Base-by-base conservation (phyloP, 2,113 vertebrate genomes). In the Solenodon paradoxus region DNA sequence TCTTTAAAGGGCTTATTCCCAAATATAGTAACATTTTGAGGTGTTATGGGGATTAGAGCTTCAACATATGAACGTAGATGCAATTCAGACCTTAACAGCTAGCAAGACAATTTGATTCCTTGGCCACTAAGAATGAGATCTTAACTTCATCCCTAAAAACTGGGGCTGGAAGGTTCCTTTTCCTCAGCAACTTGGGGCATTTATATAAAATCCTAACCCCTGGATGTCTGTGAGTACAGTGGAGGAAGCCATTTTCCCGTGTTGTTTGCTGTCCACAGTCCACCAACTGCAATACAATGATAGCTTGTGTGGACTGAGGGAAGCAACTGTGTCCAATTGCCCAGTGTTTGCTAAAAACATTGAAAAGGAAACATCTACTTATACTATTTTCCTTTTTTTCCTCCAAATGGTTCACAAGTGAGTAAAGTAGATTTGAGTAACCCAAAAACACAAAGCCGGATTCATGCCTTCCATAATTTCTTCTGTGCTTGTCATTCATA, bases 281-380 rank as follows among this genome's bases (percentile, higher is more conserved):
- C 30, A 66, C 35, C 51, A 20, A 4, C 35, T 53, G 22, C n/a
- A n/a, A 2, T 7, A 83, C 30, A 28, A 30, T 9, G 28, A 32
- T 2, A 20, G 40, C 42, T 55, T 81, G 19, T 81, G 15, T 2
- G 20, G 55, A 61, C 71, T 45, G 40, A 38, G 2, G 16, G 66
- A 32, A 66, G 13, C 35, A 61, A 16, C 63, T 75, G 53, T 9
- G 20, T 64, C 85, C 68, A 59, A 26, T 19, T 32, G 35, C 40
- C 79, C 55, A 32, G 38, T 68, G 38, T 32, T 32, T 91, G 51
- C 55, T 95, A 35, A 53, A 86, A 94, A 83, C 64, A 53, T 64
- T 89, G 63, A 45, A 66, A 96, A 95, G 51, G 84, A 53, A 97
- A 95, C 71, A 78, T 78, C 64, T 61, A 42, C 45, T 95, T 93